Evolutionary conservation across 2,888 invertebrate species (phyloP), one percentile per base, ranked within the genome.

Genomic region (Lasioglossum oenotherae): DNA sequence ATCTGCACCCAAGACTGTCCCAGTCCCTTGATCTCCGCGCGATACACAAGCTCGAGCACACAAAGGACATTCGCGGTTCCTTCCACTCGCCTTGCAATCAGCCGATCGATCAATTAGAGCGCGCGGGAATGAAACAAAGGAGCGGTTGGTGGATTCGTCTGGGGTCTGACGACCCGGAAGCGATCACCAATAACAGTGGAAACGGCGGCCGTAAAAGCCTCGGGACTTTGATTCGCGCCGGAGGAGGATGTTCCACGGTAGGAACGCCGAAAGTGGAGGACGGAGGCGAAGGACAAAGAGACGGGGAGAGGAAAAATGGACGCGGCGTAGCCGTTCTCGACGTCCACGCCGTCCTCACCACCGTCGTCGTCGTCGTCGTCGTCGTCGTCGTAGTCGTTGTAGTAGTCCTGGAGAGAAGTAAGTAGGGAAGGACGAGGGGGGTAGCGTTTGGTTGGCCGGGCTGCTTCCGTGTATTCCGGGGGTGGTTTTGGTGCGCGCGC

Each of bases 401-500:
- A 46, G 86, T 82, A 41, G 86, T 86, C 86, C 87, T 83, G 80
- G 84, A 76, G 87, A 81, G 82, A 82, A 82, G 80, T 67, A 82
- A 84, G 80, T 35, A 85, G 80, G 41, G 80, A 75, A 75, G 81
- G 77, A 79, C 64, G 73, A 80, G 89, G 82, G 87, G 85, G 87
- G 86, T 87, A 85, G 82, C 82, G 90, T 90, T 92, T 89, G 91
- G 91, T 91, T 91, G 89, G 92, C 90, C 91, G 92, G 93, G 90
- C 91, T 92, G 92, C 89, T 92, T 91, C 91, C 92, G 91, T 91
- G 86, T 92, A 89, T 91, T 90, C 90, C 92, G 92, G 92, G 93
- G 94, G 92, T 92, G 91, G 92, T 87, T 90, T 91, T 86, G 88
- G 91, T 91, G 90, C 91, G 92, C 92, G 93, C 93, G 94, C 94